phyloP scores from a whole-genome alignment of 2,797 vertebrate genomes.

The Malurus splendens region DNA sequence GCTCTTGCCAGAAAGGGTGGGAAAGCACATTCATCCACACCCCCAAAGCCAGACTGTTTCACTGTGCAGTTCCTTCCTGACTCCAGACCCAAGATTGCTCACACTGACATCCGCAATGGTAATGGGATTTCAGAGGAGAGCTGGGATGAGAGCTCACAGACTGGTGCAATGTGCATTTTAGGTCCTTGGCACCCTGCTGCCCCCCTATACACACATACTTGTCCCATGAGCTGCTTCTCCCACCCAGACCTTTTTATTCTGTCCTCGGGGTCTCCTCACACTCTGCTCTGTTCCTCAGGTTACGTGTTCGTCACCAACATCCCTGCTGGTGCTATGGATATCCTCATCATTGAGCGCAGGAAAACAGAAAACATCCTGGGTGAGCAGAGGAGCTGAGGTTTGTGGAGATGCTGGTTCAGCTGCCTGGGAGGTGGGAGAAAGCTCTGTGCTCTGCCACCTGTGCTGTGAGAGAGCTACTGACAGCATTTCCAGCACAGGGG shows the following conservation, averaged over 20 bases:
- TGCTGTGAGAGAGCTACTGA: not conserved
- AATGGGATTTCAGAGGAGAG: not conserved
- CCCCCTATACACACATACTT: not conserved
- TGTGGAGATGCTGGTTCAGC: not conserved
- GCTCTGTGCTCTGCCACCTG: not conserved
- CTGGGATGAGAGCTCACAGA: not conserved
- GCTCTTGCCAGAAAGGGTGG: not conserved
- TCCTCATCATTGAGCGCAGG: conserved; percentile 87
- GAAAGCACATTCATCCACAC: not conserved
- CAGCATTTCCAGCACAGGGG: not conserved
- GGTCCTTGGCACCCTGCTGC: not conserved
- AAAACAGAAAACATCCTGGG: conserved; percentile 89
- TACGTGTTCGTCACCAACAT: conserved; percentile 87
- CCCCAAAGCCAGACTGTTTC: not conserved
- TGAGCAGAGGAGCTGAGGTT: conserved; percentile 16
- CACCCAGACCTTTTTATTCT: not conserved
- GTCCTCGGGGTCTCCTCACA: not conserved
- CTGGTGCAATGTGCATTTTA: not conserved
- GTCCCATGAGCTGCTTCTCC: not conserved
- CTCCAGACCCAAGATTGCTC: not conserved
- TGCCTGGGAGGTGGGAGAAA: not conserved
- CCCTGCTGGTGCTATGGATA: conserved; percentile 82
- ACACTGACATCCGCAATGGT: not conserved
- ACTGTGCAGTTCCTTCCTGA: not conserved
- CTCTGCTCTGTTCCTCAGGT: conserved; percentile 66